phyloP scores from a whole-genome alignment of 2,797 vertebrate species.

The Staurois parvus region DNA sequence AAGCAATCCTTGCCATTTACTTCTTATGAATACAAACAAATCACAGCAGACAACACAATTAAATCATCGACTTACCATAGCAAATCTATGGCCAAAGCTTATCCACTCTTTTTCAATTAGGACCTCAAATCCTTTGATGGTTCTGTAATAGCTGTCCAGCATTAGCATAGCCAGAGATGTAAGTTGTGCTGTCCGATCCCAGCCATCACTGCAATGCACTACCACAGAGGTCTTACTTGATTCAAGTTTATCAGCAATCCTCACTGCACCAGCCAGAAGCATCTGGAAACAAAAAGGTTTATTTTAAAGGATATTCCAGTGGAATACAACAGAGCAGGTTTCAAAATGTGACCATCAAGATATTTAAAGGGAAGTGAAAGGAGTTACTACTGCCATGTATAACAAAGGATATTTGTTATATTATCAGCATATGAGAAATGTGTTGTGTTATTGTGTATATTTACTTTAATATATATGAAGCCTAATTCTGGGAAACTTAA shows the following conservation, averaged over 20 bases:
- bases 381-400: too few relatives aligned
- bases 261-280: conserved; percentile 87
- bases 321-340: too few relatives aligned
- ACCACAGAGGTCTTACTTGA: conserved; percentile 92
- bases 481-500: too few relatives aligned
- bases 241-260: conserved; percentile 91
- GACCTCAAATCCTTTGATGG: conserved; percentile 86
- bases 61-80: conserved; percentile 76
- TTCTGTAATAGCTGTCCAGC: conserved; percentile 92
- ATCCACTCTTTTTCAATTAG: conserved; percentile 97
- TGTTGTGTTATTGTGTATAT: too few relatives aligned
- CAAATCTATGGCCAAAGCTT: conserved; percentile 93
- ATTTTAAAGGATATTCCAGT: neutral
- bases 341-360: neutral
- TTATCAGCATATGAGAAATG: too few relatives aligned
- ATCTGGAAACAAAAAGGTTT: conserved; percentile 73
- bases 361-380: too few relatives aligned
- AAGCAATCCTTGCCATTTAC: neutral
- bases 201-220: conserved; percentile 93
- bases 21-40: neutral
- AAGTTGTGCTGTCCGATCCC: conserved; percentile 93
- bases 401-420: too few relatives aligned
- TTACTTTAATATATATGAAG: too few relatives aligned
- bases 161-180: conserved; percentile 94
- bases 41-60: neutral